Base-by-base conservation (phyloP, 1,140 invertebrate species). In the Oryctes rhinoceros region DNA sequence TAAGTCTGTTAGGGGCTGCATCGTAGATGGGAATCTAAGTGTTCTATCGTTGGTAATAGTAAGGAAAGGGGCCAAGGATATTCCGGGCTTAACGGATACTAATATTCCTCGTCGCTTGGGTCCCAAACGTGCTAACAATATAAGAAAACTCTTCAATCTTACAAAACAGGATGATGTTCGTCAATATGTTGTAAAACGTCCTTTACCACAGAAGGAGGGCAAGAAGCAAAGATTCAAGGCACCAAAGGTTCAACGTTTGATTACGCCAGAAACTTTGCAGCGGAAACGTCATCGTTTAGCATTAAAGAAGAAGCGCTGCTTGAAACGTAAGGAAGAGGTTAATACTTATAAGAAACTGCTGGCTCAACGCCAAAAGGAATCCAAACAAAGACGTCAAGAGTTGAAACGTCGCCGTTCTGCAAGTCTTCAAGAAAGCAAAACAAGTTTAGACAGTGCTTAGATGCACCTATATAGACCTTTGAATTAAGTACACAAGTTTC, bases 301-400 rank as follows among this genome's bases (percentile, higher is more conserved):
- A n/a, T 84, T 95, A 83, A 97, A 96, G 88, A 93, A 92, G 84
- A 90, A 91, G 79, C 91, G 94, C 80, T 90, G 90, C 18, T 87
- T 92, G 83, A 93, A 93, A 84, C 88, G 91, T 59, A 94, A 94
- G 83, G 94, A 95, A 81, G 88, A 94, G 81, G 92, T 92, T 35
- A 92, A 94, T 4, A 94, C 94, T 74, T 97, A 96, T 85, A 93
- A 94, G 20, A 95, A 96, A 85, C 86, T 97, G 59, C 87, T 97
- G 82, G 94, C 95, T 62, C 92, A 94, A 85, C 90, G 95, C 78
- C 92, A 94, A 81, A 96, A 96, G 89, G 95, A 96, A 67, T 79
- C 74, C 0, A 82, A 83, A 48, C 79, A 79, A 65, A 39, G 48
- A 9, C 62, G 78, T 18, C 78, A 81, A 78, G 82, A 83, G 47